phyloP scores from a whole-genome alignment of 1,140 invertebrate species.

The Magallana ariakensis region DNA sequence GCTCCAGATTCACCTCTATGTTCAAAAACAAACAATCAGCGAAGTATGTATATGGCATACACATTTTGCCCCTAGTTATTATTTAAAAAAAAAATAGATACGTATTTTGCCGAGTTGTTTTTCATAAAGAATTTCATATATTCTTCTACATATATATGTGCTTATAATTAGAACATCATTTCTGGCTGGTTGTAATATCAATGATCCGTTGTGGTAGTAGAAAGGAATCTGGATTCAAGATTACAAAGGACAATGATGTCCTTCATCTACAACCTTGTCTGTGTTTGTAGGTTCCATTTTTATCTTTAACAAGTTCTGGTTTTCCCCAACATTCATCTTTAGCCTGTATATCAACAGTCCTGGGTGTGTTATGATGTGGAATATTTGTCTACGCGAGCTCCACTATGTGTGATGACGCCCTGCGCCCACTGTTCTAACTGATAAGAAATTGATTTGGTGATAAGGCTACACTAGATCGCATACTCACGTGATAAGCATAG shows the following conservation, averaged over 20 bases:
- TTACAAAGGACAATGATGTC: too few species aligned
- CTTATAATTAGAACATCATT: too few species aligned
- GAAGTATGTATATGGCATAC: not conserved
- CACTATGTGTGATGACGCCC: not conserved
- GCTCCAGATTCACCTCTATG: slow-evolving; percentile 97
- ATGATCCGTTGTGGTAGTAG: too few species aligned
- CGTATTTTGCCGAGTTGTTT: too few species aligned
- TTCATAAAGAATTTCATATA: too few species aligned
- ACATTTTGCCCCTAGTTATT: too few species aligned
- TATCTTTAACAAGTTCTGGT: not conserved
- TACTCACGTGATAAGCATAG: slow-evolving; percentile 33
- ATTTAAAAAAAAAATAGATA: too few species aligned
- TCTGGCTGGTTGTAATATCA: too few species aligned
- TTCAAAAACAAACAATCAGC: slow-evolving; percentile 28
- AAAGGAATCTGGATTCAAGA: too few species aligned
- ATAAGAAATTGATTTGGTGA: slow-evolving; percentile 1
- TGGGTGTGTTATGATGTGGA: not conserved
- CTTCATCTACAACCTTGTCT: too few species aligned
- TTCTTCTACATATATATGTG: too few species aligned
- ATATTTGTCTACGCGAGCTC: not conserved
- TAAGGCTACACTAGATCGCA: not conserved
- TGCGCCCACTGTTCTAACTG: not conserved
- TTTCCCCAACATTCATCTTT: not conserved
- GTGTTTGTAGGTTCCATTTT: not conserved
- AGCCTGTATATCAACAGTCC: not conserved